Conservation (phyloP, 2,113 vertebrate genomes). For the Pedionomus torquatus region DNA sequence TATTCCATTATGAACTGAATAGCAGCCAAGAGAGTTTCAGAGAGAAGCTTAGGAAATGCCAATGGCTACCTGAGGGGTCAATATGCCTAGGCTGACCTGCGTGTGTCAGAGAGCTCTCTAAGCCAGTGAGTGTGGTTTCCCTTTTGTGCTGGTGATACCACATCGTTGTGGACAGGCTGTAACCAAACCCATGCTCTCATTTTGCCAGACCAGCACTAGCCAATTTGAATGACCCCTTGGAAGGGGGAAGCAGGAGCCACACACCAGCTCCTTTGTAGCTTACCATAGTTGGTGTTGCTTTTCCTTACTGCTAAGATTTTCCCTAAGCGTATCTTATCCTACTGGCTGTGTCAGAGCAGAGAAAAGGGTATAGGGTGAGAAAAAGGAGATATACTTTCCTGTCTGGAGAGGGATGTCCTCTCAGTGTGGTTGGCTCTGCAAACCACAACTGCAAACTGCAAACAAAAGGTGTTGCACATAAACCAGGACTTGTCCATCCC, state of each 20-base stretch:
- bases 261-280: background rate
- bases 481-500: background rate
- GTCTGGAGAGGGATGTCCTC: background rate
- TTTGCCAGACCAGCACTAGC: background rate
- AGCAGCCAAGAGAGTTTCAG: background rate
- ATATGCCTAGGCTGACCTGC: background rate
- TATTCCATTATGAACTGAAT: background rate
- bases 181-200: background rate
- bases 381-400: background rate
- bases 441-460: too few relatives aligned
- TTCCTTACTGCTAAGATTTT: background rate
- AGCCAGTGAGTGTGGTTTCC: background rate
- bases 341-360: background rate
- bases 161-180: background rate
- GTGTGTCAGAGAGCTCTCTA: background rate
- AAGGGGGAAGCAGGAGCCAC: background rate
- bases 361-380: background rate
- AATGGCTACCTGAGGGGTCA: background rate
- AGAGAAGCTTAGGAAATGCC: background rate
- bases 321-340: background rate
- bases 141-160: background rate
- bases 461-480: background rate
- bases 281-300: background rate
- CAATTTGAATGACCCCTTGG: fast-evolving
- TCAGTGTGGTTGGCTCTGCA: background rate